A percentile compares a stretch with the other conserved stretches of the same genome.
phyloP scores from a whole-genome alignment of 2,113 vertebrate genomes.

The Galbula dea region DNA sequence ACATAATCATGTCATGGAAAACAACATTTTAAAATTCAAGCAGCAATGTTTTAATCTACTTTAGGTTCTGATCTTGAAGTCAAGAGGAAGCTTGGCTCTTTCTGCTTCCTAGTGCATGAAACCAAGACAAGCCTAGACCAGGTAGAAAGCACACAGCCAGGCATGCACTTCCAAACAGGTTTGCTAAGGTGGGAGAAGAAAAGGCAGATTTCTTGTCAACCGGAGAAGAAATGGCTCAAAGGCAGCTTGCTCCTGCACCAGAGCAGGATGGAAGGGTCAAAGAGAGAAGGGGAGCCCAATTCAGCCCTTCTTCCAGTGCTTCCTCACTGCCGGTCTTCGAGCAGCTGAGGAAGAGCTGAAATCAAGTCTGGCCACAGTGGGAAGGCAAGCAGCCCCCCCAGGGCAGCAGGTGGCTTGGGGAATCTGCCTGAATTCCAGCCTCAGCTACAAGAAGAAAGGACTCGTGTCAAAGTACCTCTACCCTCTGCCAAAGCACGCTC shows the following conservation, averaged over 20 bases:
- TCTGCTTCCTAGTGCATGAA: neutral
- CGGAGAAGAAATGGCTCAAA: neutral
- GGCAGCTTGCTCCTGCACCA: fast-evolving
- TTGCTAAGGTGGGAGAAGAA: neutral
- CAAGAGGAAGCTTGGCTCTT: neutral
- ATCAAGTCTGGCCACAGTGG: neutral
- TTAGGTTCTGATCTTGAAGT: neutral
- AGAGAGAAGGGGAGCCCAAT: fast-evolving
- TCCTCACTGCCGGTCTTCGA: neutral
- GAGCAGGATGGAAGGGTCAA: neutral
- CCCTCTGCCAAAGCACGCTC: fast-evolving
- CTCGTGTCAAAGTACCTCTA: neutral
- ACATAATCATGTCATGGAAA: slow-evolving; percentile 63
- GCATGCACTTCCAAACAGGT: neutral
- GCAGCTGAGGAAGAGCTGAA: neutral
- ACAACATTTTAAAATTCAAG: neutral
- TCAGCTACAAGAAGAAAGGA: fast-evolving
- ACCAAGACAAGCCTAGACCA: neutral
- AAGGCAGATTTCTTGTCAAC: neutral
- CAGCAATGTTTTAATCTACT: neutral
- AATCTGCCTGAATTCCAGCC: neutral
- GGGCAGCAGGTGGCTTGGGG: neutral
- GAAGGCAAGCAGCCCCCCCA: neutral
- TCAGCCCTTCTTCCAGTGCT: neutral
- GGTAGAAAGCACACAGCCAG: neutral